Percentiles rank a stretch among this genome's conserved stretches.
Conservation (phyloP, 1,140 invertebrate species). For the Drosophila melanogaster region Release_6_plus_ISO1_MT NT_037436.4:6823001-6823500, state of each 20-base stretch:
- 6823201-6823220: slow-evolving; percentile 3
- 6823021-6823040: slow-evolving; percentile 62
- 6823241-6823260: background rate
- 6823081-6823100: slow-evolving; percentile 76
- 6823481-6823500: slow-evolving; percentile 53
- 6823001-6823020: slow-evolving; percentile 66
- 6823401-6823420: slow-evolving; percentile 15
- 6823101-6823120: slow-evolving; percentile 70
- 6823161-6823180: slow-evolving; percentile 13
- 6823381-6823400: slow-evolving; percentile 10
- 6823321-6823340: background rate
- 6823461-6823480: slow-evolving; percentile 40
- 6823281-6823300: background rate
- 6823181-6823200: background rate
- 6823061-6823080: slow-evolving; percentile 48
- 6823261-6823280: background rate
- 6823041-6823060: slow-evolving; percentile 30
- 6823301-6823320: background rate
- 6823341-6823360: background rate
- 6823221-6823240: background rate
- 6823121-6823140: background rate
- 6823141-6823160: background rate
- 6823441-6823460: slow-evolving; percentile 47
- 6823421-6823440: slow-evolving; percentile 28
- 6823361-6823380: background rate